Conservation (phyloP, 2,113 vertebrate species). For the Oreochromis niloticus region DNA sequence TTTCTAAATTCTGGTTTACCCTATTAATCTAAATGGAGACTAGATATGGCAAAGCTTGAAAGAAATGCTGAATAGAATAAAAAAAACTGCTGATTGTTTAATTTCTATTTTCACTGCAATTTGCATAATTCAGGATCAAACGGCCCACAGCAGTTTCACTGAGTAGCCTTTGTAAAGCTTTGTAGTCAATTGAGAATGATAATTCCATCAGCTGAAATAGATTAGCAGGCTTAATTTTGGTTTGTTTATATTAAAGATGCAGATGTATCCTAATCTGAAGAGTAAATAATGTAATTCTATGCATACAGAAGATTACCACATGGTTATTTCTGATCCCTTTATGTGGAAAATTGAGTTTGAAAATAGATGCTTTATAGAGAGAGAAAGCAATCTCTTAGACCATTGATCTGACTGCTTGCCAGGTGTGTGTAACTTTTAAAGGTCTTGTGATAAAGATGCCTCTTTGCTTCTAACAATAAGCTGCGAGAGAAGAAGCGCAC, state of each 20-base stretch:
- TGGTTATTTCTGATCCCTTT: constrained; percentile 4
- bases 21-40: constrained; percentile 7
- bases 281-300: background rate
- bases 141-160: background rate
- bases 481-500: background rate
- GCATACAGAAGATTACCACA: background rate
- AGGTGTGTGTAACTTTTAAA: constrained; percentile 5
- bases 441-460: background rate
- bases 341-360: constrained; percentile 4
- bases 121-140: constrained; percentile 30
- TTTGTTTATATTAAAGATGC: background rate
- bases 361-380: background rate
- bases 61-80: constrained; percentile 10
- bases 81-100: constrained; percentile 4
- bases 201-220: background rate
- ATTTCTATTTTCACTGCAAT: constrained; percentile 3
- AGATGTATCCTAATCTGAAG: background rate
- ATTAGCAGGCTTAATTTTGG: background rate
- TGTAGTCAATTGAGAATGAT: background rate
- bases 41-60: background rate
- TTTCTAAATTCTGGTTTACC: background rate
- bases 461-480: background rate
- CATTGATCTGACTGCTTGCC: background rate
- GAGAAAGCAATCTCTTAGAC: constrained; percentile 8
- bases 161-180: background rate